Base-by-base conservation (phyloP, 2,113 vertebrate species). In the Thryonomys swinderianus region DNA sequence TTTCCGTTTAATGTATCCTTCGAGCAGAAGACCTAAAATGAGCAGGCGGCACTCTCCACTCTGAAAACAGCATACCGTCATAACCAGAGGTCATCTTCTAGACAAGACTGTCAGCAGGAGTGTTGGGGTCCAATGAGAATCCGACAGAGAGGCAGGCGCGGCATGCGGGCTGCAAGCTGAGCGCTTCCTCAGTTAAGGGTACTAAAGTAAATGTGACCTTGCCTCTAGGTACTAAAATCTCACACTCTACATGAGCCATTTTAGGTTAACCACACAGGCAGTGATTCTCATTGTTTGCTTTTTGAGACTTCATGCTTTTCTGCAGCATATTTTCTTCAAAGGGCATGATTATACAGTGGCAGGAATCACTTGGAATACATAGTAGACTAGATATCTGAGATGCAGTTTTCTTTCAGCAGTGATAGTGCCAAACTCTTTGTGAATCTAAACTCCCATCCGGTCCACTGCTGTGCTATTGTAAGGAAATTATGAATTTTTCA, bases 191-290 rank as follows among this genome's bases (percentile, higher is more conserved):
- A 55, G 82, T 95, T 98, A 97, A 96, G 92, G 95, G 91, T 95
- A 96, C 97, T 97, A 94, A 23, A 97, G 79, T 95, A 93, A 92
- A 96, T 98, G 97, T 98, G 98, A 98, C 98, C 98, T 98, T 98
- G 97, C 98, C 97, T 97, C 94, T 96, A 95, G 98, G 96, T 96
- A 96, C 87, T 62, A 87, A 83, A 95, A 95, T 90, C 88, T 97
- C 82, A 80, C 67, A 91, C 96, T 96, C 97, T 93, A 95, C 45
- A 93, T 93, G 83, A 97, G 61, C 57, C 90, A 57, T 98, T 96
- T 96, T 97, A 93, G 95, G 20, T 96, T 97, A 97, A 96, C 61
- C 95, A 96, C 1, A 88, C 84, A 83, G 61, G 92, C 88, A 48
- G 27, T 85, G 86, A 40, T 76, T 48, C 40, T 97, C 79, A 93